Base-by-base conservation (phyloP, 2,888 invertebrate species). In the Dromius quadrimaculatus region DNA sequence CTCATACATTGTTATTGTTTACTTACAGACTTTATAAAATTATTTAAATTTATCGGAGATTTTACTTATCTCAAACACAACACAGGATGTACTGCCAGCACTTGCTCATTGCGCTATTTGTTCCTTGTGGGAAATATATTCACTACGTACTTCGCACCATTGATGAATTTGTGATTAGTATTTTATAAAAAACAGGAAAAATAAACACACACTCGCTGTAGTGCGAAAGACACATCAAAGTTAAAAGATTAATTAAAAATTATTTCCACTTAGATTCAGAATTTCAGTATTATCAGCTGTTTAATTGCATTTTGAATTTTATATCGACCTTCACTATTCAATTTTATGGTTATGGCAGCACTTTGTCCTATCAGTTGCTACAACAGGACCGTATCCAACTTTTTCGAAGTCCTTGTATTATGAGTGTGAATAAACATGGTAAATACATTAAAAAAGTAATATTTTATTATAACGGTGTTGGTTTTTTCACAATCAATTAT, bases 21-120 rank as follows among this genome's bases (percentile, higher is more conserved):
- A 54, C 54, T 38, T 66, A 54, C 34, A 20, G 50, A 36, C 19
- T 65, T 54, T 38, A 36, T 15, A 50, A 36, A 19, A 66, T 22
- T 54, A 22, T 50, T 66, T 54, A 54, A 36, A 54, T 66, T 54
- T 66, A 54, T 54, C 34, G 41, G 22, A 66, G 17, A 54, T 54
- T 54, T 20, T 54, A 54, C 65, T 65, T 65, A 50, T 65, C 34
- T 38, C 22, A 66, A 54, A 50, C 66, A 66, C 64, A 64, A 64
- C 64, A 66, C 66, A 38, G n/a, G 36, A 45, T 64, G 34, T 41
- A 64, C 50, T 54, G 66, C 50, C 41, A 54, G 66, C 38, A 50
- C 66, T 36, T 66, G 66, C 36, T 66, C 66, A 54, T 66, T 54
- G 66, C 66, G 66, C 54, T 65, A 36, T 65, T 28, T 47, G 20